Evolutionary conservation across 2,888 invertebrate genomes (phyloP).

Genomic region (Nomada fabriciana): DNA sequence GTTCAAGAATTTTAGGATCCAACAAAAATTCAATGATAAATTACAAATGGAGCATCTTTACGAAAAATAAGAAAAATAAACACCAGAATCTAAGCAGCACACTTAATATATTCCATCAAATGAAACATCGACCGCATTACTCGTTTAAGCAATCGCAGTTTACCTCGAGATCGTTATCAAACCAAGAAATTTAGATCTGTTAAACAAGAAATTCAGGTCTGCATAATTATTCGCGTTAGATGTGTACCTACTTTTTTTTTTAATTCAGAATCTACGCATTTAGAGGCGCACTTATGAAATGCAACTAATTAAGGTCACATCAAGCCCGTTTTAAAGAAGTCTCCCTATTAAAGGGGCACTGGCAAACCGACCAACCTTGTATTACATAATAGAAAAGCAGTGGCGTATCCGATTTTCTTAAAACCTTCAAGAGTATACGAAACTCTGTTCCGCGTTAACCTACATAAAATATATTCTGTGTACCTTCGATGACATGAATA

Average conservation of each 20-base stretch:
- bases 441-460: background rate
- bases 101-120: too few species aligned
- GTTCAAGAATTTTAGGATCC: too few species aligned
- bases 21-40: too few species aligned
- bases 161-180: background rate
- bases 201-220: conserved; percentile 28
- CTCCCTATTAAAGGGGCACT: conserved; percentile 50
- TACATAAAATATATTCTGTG: conserved; percentile 36
- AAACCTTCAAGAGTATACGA: background rate
- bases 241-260: conserved; percentile 22
- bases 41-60: too few species aligned
- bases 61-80: too few species aligned
- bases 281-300: conserved; percentile 38
- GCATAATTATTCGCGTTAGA: conserved; percentile 41
- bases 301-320: conserved; percentile 56
- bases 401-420: background rate
- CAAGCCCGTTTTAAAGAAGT: conserved; percentile 52
- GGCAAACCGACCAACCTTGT: conserved; percentile 15
- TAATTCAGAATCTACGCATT: conserved; percentile 37
- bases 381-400: background rate
- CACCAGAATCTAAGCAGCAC: too few species aligned
- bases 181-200: conserved; percentile 14
- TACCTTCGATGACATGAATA: conserved; percentile 45
- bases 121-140: background rate
- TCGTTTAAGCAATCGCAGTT: background rate